Conservation (phyloP, 2,888 invertebrate species). For the Acleris laterana region DNA sequence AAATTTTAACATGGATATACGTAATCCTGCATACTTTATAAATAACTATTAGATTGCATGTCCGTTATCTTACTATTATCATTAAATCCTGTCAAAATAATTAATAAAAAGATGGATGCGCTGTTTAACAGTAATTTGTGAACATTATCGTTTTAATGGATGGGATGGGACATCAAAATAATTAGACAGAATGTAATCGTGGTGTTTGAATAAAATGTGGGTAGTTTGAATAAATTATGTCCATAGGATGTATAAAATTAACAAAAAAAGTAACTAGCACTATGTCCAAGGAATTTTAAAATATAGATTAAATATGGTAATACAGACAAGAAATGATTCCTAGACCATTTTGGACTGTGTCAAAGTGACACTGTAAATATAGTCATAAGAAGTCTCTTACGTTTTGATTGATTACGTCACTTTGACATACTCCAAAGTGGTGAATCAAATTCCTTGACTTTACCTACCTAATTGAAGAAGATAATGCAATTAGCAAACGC, state of each 20-base stretch:
- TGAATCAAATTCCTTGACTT: no score
- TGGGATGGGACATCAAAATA: conserved; percentile 47
- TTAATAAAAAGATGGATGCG: conserved; percentile 60
- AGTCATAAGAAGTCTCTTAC: no score
- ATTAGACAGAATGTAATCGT: conserved; percentile 39
- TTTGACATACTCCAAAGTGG: no score
- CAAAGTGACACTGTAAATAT: no score
- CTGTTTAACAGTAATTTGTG: conserved; percentile 63
- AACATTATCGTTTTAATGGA: conserved; percentile 53
- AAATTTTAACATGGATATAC: no score
- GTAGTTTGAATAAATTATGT: conserved; percentile 25
- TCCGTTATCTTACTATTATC: conserved; percentile 54
- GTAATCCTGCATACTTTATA: not conserved
- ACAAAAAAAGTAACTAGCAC: no score
- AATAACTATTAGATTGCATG: conserved; percentile 46
- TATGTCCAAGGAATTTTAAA: no score
- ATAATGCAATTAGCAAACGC: not conserved
- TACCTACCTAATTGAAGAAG: not conserved
- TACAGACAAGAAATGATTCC: no score
- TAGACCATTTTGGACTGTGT: no score
- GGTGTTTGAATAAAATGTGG: conserved; percentile 33
- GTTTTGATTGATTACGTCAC: no score
- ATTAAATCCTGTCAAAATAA: conserved; percentile 58
- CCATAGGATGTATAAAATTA: not conserved
- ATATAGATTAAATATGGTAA: no score